These are phyloP conservation scores for Epinephelus lanceolatus DNA, from an alignment of 2,113 vertebrate species.

Conservation along the genomic window DNA sequence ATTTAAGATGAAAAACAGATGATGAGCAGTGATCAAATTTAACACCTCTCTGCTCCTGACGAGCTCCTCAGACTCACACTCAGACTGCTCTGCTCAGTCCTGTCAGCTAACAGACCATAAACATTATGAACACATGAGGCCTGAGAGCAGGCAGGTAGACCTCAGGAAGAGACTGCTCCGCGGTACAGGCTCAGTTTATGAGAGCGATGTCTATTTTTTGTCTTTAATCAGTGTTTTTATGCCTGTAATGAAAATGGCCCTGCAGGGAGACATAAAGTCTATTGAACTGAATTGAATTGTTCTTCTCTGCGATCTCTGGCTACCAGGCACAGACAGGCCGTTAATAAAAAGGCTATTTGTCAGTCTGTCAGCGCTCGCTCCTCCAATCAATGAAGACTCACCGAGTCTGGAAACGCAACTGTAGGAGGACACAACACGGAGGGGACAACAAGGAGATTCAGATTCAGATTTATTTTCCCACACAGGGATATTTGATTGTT, in stretches of 20 bases:
- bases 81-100: too few relatives aligned
- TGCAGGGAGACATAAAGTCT: conserved; percentile 72
- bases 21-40: not conserved
- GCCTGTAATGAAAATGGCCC: conserved; percentile 70
- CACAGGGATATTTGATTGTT: too few relatives aligned
- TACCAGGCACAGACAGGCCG: conserved; percentile 70
- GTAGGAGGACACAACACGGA: conserved; percentile 20
- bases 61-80: not conserved
- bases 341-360: conserved; percentile 81
- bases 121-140: not conserved
- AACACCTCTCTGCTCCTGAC: not conserved
- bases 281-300: conserved; percentile 73
- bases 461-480: too few relatives aligned
- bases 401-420: conserved; percentile 42
- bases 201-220: conserved; percentile 61
- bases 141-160: conserved; percentile 12
- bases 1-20: not conserved
- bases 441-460: not conserved
- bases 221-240: conserved; percentile 75
- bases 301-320: conserved; percentile 72
- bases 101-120: not conserved
- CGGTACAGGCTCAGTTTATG: conserved; percentile 24
- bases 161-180: conserved; percentile 18
- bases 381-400: conserved; percentile 73
- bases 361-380: conserved; percentile 72